A percentile compares a stretch with the other conserved stretches of the same genome.
These are phyloP conservation scores for Euwallacea similis DNA, from an alignment of 1,140 invertebrate genomes.

Conservation along the genomic window DNA sequence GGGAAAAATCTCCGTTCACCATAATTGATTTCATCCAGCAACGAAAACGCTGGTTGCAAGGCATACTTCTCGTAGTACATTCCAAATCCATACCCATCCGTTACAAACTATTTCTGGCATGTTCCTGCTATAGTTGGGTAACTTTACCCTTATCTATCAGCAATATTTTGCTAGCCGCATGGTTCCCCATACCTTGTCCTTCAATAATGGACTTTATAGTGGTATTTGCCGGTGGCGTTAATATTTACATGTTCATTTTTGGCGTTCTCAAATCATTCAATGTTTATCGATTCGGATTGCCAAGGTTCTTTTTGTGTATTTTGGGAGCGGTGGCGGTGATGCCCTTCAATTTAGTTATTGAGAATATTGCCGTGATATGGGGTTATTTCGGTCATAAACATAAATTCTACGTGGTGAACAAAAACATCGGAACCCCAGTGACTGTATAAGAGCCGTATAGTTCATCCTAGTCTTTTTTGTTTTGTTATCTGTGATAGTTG, in stretches of 20 bases:
- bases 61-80: slow-evolving; percentile 92
- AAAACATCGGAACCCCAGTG: slow-evolving; percentile 70
- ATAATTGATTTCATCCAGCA: slow-evolving; percentile 94
- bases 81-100: slow-evolving; percentile 80
- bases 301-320: slow-evolving; percentile 79
- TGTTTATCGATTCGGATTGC: slow-evolving; percentile 78
- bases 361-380: slow-evolving; percentile 93
- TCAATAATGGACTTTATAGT: slow-evolving; percentile 81
- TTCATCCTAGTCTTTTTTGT: slow-evolving; percentile 11
- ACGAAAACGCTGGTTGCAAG: slow-evolving; percentile 94
- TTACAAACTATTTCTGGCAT: slow-evolving; percentile 81
- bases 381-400: slow-evolving; percentile 90
- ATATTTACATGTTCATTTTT: slow-evolving; percentile 96
- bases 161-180: slow-evolving; percentile 80
- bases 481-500: slow-evolving; percentile 35
- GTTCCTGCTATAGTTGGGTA: slow-evolving; percentile 93
- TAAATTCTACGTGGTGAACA: slow-evolving; percentile 94
- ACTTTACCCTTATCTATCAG: slow-evolving; percentile 91
- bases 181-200: slow-evolving; percentile 84
- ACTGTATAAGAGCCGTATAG: slow-evolving; percentile 30
- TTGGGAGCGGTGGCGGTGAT: slow-evolving; percentile 84
- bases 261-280: slow-evolving; percentile 95
- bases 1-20: slow-evolving; percentile 96
- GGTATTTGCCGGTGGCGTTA: slow-evolving; percentile 87
- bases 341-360: slow-evolving; percentile 89